Evolutionary conservation across 2,797 vertebrate species (phyloP).

Genomic region (Brachyalestes nurse): DNA sequence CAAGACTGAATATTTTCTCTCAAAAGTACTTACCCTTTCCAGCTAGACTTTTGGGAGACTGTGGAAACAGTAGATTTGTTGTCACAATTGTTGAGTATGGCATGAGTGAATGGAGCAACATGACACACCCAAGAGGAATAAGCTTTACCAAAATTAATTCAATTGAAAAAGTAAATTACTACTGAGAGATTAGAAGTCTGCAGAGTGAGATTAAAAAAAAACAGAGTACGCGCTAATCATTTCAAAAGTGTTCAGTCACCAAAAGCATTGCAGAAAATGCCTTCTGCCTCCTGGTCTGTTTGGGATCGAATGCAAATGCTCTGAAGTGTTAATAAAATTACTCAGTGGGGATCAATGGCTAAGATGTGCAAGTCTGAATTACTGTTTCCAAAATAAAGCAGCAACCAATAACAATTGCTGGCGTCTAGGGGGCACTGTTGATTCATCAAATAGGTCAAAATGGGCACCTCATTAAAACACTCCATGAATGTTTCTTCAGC

Average conservation of each 20-base stretch:
- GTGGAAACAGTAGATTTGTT: not conserved
- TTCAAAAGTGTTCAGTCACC: not conserved
- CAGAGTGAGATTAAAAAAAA: not conserved
- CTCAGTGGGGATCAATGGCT: not conserved
- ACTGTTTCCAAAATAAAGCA: not conserved
- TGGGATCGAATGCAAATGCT: not conserved
- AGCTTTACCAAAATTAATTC: not conserved
- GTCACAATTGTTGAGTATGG: not conserved
- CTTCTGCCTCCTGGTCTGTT: not conserved
- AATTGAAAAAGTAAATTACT: not conserved
- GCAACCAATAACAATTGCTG: not conserved
- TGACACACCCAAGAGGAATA: not conserved
- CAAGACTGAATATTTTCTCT: not conserved
- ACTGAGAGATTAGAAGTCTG: not conserved
- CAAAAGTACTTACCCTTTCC: not conserved
- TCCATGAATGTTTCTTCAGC: not conserved
- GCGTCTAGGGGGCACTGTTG: constrained; percentile 55
- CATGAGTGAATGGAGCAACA: not conserved
- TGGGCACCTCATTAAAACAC: not conserved
- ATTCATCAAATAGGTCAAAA: constrained; percentile 12
- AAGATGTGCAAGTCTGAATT: constrained; percentile 22
- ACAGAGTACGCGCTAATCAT: not conserved
- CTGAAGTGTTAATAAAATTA: not conserved
- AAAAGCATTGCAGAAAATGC: not conserved
- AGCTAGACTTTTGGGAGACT: not conserved